A percentile compares a stretch with the other conserved stretches of the same genome.
Evolutionary conservation across 2,888 invertebrate genomes (phyloP).

Genomic region (Oligia latruncula): DNA sequence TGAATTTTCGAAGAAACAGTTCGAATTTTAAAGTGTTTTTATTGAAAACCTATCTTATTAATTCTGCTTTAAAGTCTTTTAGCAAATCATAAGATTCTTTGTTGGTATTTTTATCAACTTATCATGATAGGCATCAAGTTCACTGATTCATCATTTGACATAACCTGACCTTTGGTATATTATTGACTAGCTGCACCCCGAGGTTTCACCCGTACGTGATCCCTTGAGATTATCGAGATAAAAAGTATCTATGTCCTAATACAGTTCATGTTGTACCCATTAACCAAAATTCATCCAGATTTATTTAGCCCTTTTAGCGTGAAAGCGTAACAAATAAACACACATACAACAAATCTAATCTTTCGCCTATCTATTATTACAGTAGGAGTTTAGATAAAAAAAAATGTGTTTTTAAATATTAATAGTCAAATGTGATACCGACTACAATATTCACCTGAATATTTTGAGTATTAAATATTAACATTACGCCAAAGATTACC

Average conservation of each 20-base stretch:
- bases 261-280: background rate
- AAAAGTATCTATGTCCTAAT: background rate
- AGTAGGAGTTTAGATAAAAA: too few species aligned
- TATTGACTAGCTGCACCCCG: background rate
- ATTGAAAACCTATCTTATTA: background rate
- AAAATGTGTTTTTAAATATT: background rate
- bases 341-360: too few species aligned
- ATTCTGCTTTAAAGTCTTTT: background rate
- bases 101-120: background rate
- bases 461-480: background rate
- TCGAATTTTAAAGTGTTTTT: background rate
- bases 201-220: background rate
- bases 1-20: slow-evolving; percentile 4
- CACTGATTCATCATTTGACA: background rate
- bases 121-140: background rate
- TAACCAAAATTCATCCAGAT: background rate
- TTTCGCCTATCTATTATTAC: too few species aligned
- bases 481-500: background rate
- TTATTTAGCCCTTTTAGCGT: background rate
- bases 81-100: background rate
- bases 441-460: background rate
- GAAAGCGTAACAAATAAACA: background rate
- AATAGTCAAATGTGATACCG: background rate
- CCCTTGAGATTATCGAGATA: background rate
- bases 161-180: background rate